Conservation (phyloP, 2,888 invertebrate species). For the Andrena bucephala region DNA sequence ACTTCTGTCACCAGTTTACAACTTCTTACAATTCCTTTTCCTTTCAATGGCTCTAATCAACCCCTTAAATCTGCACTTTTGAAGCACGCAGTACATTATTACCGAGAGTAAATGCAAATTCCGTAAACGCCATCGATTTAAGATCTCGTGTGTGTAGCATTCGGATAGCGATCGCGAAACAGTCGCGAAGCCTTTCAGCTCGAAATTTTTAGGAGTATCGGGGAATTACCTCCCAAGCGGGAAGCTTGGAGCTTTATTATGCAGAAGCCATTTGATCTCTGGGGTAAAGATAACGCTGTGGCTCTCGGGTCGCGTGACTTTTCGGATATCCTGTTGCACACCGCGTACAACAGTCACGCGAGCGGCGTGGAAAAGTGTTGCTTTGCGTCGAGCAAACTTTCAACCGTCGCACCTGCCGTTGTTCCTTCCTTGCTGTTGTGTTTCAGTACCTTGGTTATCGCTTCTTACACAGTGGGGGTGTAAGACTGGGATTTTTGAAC, state of each 20-base stretch:
- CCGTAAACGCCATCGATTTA: no score
- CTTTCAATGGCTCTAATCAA: no score
- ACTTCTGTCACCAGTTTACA: no score
- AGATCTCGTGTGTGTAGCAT: background rate
- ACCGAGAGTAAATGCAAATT: no score
- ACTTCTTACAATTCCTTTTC: no score
- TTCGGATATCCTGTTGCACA: slow-evolving; percentile 20
- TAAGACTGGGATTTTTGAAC: no score
- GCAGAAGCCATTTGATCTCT: slow-evolving; percentile 14
- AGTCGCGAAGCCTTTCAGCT: background rate
- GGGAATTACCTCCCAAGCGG: slow-evolving; percentile 1
- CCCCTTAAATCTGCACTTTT: no score
- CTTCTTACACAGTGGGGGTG: no score
- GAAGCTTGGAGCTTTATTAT: slow-evolving; percentile 11
- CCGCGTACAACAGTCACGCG: slow-evolving; percentile 25
- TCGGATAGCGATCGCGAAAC: slow-evolving; percentile 9
- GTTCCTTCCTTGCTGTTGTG: no score
- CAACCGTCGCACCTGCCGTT: background rate
- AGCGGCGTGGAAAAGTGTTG: background rate
- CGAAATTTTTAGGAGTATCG: slow-evolving; percentile 10
- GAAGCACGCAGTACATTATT: no score
- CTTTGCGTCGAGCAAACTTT: background rate
- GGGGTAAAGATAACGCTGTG: slow-evolving; percentile 18
- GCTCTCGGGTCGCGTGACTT: slow-evolving; percentile 25
- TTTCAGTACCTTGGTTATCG: no score